Evolutionary conservation across 2,797 vertebrate genomes (phyloP).

Genomic region (Phataginus tetradactyla): DNA sequence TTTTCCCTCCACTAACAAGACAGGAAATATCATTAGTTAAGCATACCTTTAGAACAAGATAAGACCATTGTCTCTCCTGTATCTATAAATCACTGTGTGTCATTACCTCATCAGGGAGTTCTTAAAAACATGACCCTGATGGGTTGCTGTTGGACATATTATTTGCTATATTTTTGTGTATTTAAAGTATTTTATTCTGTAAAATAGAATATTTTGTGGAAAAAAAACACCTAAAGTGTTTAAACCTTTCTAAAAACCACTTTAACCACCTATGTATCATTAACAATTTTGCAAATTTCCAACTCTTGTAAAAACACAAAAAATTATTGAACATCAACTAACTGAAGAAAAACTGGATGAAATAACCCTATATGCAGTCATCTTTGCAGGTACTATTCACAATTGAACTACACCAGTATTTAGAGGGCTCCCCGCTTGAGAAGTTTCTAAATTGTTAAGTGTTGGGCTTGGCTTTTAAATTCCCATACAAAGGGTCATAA

Average conservation of each 20-base stretch:
- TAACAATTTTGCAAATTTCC: conserved; percentile 18
- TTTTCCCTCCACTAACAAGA: conserved; percentile 42
- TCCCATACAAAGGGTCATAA: background rate
- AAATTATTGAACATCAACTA: background rate
- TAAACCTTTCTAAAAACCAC: background rate
- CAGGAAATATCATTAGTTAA: conserved; percentile 43
- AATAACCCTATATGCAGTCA: background rate
- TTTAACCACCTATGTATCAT: background rate
- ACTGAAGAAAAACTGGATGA: background rate
- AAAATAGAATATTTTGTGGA: background rate
- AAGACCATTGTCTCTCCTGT: conserved; percentile 15
- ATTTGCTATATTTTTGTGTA: background rate
- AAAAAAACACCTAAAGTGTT: background rate
- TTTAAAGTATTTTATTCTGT: conserved; percentile 24
- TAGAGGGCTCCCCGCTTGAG: background rate
- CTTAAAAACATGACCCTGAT: conserved; percentile 27
- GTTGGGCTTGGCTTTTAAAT: background rate
- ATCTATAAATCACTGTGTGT: conserved; percentile 30
- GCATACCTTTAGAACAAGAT: background rate
- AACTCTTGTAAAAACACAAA: background rate
- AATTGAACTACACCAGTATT: background rate
- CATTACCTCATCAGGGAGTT: background rate
- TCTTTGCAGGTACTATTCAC: background rate
- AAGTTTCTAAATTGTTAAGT: background rate
- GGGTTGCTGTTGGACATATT: background rate